Evolutionary conservation across 2,888 invertebrate species (phyloP), one percentile per base, ranked within the genome.

Genomic region (Macroteleia sp.): DNA sequence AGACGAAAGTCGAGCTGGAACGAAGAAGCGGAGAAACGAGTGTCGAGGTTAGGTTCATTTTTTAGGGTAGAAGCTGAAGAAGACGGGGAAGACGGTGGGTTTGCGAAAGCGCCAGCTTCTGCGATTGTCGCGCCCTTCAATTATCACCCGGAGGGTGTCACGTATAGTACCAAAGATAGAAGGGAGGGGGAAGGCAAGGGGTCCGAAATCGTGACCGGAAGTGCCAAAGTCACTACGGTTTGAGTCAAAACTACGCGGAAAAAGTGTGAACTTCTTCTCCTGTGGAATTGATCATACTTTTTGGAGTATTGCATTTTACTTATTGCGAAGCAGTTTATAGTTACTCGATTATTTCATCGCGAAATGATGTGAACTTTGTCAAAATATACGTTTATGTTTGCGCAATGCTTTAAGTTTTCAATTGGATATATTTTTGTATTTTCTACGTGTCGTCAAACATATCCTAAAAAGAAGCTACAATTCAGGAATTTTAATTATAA

Each of bases 101-200:
- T 54, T 8, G 70, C 81, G 5, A 84, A 86, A 9, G 76, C 82
- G 22, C n/a, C n/a, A n/a, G n/a, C n/a, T n/a, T 91, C 92, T 10
- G 92, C 92, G 3, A 90, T 93, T 48, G 92, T 92, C 19, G 88
- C 92, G 14, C 92, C 93, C 0, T 93, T 92, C 78, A 92, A 93
- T 81, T 92, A 92, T 77, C 92, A 89, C 52, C 92, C 92, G 4
- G 86, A 85, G 64, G 50, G 87, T 83, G 83, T 22, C 36, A 61
- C 34, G 20, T 75, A 75, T 22, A 54, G 41, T 52, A 69, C 66
- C 79, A 79, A 79, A 75, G 80, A 74, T 12, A 74, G 61, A 34
- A 59, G 54, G 22, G 80, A 75, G n/a, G 69, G 34, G 17, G 66
- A 83, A 32, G 77, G 77, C 54, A 85, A 87, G 69, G 79, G 81